Evolutionary conservation across 2,797 vertebrate genomes (phyloP), one percentile per base, ranked within the genome.

Genomic region (Chelon auratus): DNA sequence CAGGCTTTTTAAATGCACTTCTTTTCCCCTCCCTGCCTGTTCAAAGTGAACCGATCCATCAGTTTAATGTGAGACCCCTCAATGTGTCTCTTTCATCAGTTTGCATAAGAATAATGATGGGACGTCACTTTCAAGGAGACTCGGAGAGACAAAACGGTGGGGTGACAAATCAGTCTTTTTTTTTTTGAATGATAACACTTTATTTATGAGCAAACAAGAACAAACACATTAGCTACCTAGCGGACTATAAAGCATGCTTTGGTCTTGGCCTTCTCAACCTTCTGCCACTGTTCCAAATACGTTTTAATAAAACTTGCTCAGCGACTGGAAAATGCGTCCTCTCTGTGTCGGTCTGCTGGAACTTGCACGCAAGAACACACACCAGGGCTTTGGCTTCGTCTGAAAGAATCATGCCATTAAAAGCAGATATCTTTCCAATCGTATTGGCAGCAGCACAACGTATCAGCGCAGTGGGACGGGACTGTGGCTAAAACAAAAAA

Each of bases 361-460:
- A 77, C 62, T 20, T 51, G 60, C 70, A 82, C 73, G 74, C 78
- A 84, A 82, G 71, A 86, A 70, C 61, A 82, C 72, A 72, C 83
- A 77, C 62, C 37, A 42, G 58, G 60, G 43, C 39, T 84, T 75
- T 85, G 86, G 86, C 86, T 85, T 76, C 69, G 67, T 84, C 78
- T 85, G 83, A 92, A 91, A 82, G 88, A 83, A 91, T 90, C 77
- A 78, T 72, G 85, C 82, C 75, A 87, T 91, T 89, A 90, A 86
- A 90, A 85, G 81, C 85, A 90, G 87, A 93, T 93, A 90, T 93
- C 92, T 91, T 80, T 91, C 87, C 87, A 84, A 91, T 91, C 88
- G 51, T 66, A 81, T 83, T 91, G 88, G 89, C 85, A 87, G 86
- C 81, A 63, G 73, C 83, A 72, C 88, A 81, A 83, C 81, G 78